Evolutionary conservation across 2,797 vertebrate genomes (phyloP), one percentile per base, ranked within the genome.

Genomic region (Sebastes wilsoni): DNA sequence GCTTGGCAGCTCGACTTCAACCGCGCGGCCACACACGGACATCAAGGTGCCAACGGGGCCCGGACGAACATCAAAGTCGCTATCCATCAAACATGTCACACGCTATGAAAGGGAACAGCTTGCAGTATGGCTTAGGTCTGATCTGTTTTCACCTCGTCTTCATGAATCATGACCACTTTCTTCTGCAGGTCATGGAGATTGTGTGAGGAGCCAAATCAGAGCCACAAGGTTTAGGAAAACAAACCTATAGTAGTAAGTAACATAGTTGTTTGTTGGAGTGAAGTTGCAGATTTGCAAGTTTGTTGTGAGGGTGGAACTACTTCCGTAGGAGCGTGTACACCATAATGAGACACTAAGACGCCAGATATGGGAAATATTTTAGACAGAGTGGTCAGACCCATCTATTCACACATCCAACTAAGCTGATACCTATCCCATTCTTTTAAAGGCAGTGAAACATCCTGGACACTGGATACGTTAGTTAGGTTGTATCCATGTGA

Each of bases 1-100:
- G 87, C 91, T 80, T 89, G 93, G 93, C 89, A 92, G 92, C 91
- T 86, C 73, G 54, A 81, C 89, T 92, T 91, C 85, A 87, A 85
- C 84, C 38, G 75, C 66, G 10, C 72, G 91, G 88, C 91, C 92
- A 87, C 94, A 93, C 92, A 36, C 64, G 88, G 89, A 94, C 93
- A 92, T 92, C 88, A 93, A 93, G 92, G 91, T 91, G 88, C 80
- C 83, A 77, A 75, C 75, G 55, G 76, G 81, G 81, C 75, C 77
- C 46, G 54, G 87, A 16, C 52, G 0, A 22, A 84, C 91, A 91
- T 93, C 90, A 93, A 92, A 93, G 94, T 87, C 75, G 13, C 65
- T 34, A 89, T 90, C 87, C 84, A 84, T 95, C 93, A 93, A 88
- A 88, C 58, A 38, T 78, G 90, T 89, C 90, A 88, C 83, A 56